phyloP scores from a whole-genome alignment of 1,140 invertebrate genomes.

The Vanessa atalanta region DNA sequence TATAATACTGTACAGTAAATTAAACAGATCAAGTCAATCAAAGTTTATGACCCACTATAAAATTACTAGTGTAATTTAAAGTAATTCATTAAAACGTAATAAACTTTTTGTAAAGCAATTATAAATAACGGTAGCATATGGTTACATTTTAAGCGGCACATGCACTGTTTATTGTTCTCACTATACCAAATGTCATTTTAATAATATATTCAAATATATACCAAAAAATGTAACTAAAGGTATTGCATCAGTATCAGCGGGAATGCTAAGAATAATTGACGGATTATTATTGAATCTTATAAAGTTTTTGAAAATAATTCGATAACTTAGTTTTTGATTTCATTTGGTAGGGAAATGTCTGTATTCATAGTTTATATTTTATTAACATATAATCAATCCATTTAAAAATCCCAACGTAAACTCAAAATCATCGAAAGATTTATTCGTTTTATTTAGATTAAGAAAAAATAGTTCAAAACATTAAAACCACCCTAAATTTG shows the following conservation, averaged over 20 bases:
- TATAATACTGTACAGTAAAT: neutral
- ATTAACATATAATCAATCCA: neutral
- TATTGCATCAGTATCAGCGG: slow-evolving; percentile 17
- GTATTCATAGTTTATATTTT: no score
- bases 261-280: neutral
- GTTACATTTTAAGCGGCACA: slow-evolving; percentile 33
- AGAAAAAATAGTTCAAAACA: no score
- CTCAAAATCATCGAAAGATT: no score
- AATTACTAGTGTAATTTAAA: neutral
- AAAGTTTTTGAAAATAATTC: no score
- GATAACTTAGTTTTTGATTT: no score
- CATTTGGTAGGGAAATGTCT: no score
- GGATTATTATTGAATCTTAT: no score
- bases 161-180: slow-evolving; percentile 48
- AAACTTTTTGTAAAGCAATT: slow-evolving; percentile 3
- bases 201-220: slow-evolving; percentile 73
- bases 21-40: neutral
- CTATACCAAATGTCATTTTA: slow-evolving; percentile 48
- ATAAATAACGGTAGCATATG: slow-evolving; percentile 14
- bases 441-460: no score
- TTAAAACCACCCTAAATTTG: no score
- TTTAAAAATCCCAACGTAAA: neutral
- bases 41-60: slow-evolving; percentile 2
- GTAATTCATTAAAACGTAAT: neutral
- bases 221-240: slow-evolving; percentile 47